Evolutionary conservation across 1,140 invertebrate genomes (phyloP), one percentile per base, ranked within the genome.

Genomic region (Myzus persicae): DNA sequence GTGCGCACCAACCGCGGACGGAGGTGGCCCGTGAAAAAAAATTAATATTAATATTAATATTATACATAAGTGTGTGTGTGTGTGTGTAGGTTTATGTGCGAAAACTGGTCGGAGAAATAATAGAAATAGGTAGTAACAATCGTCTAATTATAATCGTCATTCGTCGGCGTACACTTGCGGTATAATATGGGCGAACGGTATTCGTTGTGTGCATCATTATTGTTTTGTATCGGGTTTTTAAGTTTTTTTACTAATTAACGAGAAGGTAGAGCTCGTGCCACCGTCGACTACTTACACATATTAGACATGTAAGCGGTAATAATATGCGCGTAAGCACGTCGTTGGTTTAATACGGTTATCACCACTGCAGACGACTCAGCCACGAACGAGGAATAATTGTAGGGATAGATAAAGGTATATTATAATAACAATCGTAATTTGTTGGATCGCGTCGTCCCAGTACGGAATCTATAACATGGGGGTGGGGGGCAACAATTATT

Each of bases 21-120:
- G 84, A 85, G 84, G 84, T 44, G 42, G 84, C 84, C 84, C 84
- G 38, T 85, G 38, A 85, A 44, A 85, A 26, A 84, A 84, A 26
- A 84, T 38, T 82, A 40, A 82, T 82, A 82, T 38, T 82, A 40
- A 82, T 40, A 82, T 36, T 76, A 82, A 38, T 82, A 18, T n/a
- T n/a, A n/a, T n/a, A n/a, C n/a, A n/a, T n/a, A 76, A 67, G 59
- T 67, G 59, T 76, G 59, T 31, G 8, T 9, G 54, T 54, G 24
- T 31, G 31, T n/a, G 14, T n/a, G 31, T 76, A 31, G 59, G 31
- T n/a, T 82, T 82, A 82, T 82, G n/a, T 7, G 38, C 20, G 5
- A 82, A 42, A 11, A 40, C 22, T 40, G 40, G 38, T 84, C 20
- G 36, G 22, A 38, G 9, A 40, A 42, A 40, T 82, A 82, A n/a